These are phyloP conservation scores for Oligia strigilis DNA, from an alignment of 2,888 invertebrate genomes.

Conservation along the genomic window DNA sequence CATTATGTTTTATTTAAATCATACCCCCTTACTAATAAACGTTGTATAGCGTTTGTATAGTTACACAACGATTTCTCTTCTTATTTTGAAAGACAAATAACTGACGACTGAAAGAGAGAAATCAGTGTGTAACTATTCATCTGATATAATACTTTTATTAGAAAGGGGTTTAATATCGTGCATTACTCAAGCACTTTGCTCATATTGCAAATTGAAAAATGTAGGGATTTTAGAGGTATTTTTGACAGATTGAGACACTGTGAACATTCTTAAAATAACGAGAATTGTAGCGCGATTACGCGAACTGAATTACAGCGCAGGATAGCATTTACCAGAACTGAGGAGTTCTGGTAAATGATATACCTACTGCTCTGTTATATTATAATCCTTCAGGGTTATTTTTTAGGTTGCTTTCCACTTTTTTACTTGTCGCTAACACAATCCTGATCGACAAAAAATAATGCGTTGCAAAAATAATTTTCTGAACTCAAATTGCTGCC, in stretches of 20 bases:
- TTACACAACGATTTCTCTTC: no score
- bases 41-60: no score
- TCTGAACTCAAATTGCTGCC: constrained; percentile 6
- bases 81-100: no score
- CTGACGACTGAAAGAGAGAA: no score
- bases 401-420: neutral
- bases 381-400: neutral
- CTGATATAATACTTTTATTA: no score
- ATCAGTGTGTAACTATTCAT: no score
- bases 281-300: no score
- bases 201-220: neutral
- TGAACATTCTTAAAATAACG: no score
- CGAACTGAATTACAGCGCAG: no score
- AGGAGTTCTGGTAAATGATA: neutral
- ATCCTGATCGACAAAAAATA: constrained; percentile 5
- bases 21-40: no score
- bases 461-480: neutral
- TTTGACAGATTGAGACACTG: neutral
- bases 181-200: neutral
- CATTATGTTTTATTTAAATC: constrained; percentile 3
- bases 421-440: neutral
- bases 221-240: neutral
- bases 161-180: neutral
- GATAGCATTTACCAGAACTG: no score
- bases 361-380: neutral